phyloP scores from a whole-genome alignment of 2,113 vertebrate genomes.

The Podarcis cretensis region DNA sequence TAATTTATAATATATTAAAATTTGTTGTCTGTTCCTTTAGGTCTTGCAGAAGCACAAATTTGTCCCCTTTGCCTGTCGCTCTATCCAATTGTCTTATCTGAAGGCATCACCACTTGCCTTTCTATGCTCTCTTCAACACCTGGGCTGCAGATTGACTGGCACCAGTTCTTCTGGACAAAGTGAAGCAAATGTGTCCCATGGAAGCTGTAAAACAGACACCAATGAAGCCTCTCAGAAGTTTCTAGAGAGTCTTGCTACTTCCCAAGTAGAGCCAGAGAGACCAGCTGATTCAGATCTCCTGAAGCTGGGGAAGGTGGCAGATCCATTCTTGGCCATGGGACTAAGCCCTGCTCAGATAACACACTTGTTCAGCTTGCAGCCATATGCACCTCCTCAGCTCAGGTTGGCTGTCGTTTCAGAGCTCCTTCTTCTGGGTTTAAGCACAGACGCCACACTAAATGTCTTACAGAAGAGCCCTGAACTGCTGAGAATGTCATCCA shows the following conservation, averaged over 20 bases:
- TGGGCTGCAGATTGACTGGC: neutral
- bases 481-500: constrained; percentile 65
- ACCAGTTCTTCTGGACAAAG: neutral
- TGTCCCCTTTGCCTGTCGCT: neutral
- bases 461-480: constrained; percentile 79
- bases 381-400: constrained; percentile 35
- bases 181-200: neutral
- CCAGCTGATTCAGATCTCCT: neutral
- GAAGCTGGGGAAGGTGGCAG: constrained; percentile 30
- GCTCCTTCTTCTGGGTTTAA: constrained; percentile 79
- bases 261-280: neutral
- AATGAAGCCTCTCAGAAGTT: neutral
- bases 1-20: neutral
- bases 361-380: constrained; percentile 57
- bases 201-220: neutral
- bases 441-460: constrained; percentile 68
- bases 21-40: constrained; percentile 29
- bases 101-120: neutral
- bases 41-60: neutral
- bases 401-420: constrained; percentile 64
- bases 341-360: constrained; percentile 76
- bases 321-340: constrained; percentile 78
- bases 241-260: neutral
- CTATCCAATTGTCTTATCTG: neutral
- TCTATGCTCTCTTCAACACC: neutral